Evolutionary conservation across 2,888 invertebrate genomes (phyloP), one percentile per base, ranked within the genome.

Genomic region (Rosalia funebris): DNA sequence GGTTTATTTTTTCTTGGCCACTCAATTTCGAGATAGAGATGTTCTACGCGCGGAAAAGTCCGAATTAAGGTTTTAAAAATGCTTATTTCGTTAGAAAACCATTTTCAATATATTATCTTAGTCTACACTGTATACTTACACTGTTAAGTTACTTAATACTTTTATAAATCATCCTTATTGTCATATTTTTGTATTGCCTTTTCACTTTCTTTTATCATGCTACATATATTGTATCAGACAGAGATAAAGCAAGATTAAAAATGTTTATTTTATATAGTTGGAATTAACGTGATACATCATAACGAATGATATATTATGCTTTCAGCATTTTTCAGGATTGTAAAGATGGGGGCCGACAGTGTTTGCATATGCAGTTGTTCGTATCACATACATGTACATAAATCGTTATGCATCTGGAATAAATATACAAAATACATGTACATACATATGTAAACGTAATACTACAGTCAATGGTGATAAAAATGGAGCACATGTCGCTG

Each of bases 381-480:
- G 65, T 63, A 65, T 66, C 60, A 55, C 63, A 63, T 60, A 56
- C 62, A 59, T 57, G 60, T 62, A 62, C 71, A 71, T 72, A 71
- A 71, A 71, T 73, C 70, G 66, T 64, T 57, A 64, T 68, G 66
- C 68, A 70, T 66, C 70, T 66, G 57, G 63, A 68, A 71, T 71
- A 72, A 71, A 71, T 70, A 71, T 73, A 69, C 69, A 68, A 70
- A 70, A 70, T 69, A 66, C 71, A 72, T 65, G 69, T 66, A 69
- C 73, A 74, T 74, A 75, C 75, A 75, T 74, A 77, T 75, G 75
- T 75, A 75, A 73, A 74, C 74, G 74, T 71, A 76, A 73, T 72
- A 70, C 75, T 70, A 71, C 69, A 73, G 69, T 73, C 71, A 73
- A 72, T 70, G 72, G 72, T 76, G 77, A 76, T 75, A 77, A 77